A percentile compares a stretch with the other conserved stretches of the same genome.
phyloP scores from a whole-genome alignment of 2,797 vertebrate species.

The Ibycter americanus region DNA sequence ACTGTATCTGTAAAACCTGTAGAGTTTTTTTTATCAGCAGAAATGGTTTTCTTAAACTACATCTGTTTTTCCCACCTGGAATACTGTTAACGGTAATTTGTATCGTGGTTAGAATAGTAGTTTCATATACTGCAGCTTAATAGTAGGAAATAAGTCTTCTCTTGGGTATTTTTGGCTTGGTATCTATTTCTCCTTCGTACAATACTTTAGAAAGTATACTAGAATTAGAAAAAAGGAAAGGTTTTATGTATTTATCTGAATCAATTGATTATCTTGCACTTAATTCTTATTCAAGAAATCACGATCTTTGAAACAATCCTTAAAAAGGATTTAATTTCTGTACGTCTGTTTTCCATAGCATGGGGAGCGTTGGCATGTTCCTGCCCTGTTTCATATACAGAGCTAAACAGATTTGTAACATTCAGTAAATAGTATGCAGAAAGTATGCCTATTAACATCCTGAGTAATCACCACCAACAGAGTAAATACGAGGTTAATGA shows the following conservation, averaged over 20 bases:
- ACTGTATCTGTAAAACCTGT: not conserved
- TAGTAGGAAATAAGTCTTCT: not conserved
- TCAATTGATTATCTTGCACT: not conserved
- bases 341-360: fast-evolving
- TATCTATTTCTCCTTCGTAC: not conserved
- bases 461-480: conserved; percentile 33
- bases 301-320: not conserved
- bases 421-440: not conserved
- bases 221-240: not conserved
- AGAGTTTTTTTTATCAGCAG: not conserved
- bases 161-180: not conserved
- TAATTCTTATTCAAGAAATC: not conserved
- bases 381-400: not conserved
- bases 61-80: conserved; percentile 56
- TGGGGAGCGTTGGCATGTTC: not conserved
- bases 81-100: not conserved
- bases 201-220: not conserved
- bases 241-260: not conserved
- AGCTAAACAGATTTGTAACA: not conserved
- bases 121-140: not conserved
- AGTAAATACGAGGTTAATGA: conserved; percentile 34
- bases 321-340: not conserved
- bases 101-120: not conserved
- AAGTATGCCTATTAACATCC: not conserved
- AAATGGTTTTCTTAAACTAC: conserved; percentile 36